Evolutionary conservation across 2,888 invertebrate species (phyloP).

Genomic region (Tuta absoluta): DNA sequence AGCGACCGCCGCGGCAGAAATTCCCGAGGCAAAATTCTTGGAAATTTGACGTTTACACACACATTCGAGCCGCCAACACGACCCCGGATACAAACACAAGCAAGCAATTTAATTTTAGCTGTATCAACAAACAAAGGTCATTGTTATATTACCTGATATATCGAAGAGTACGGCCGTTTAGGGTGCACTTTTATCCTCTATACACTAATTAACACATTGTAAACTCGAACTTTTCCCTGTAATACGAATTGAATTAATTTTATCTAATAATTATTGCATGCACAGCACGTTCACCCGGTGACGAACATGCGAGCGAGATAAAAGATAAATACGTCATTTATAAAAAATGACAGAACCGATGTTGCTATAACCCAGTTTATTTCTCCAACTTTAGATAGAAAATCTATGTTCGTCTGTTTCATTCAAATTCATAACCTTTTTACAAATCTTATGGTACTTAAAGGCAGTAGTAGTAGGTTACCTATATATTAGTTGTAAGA

Average conservation of each 20-base stretch:
- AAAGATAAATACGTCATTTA: conserved; percentile 24
- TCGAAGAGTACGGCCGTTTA: conserved; percentile 22
- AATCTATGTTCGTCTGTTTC: background rate
- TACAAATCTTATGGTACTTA: too few species aligned
- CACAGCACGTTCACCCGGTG: conserved; percentile 28
- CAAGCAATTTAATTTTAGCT: conserved; percentile 63
- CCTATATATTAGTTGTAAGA: background rate
- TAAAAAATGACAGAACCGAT: background rate
- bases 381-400: background rate
- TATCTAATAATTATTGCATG: conserved; percentile 1
- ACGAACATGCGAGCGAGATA: conserved; percentile 26
- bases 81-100: conserved; percentile 49
- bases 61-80: conserved; percentile 39
- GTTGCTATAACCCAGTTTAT: background rate
- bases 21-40: conserved; percentile 60
- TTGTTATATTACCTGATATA: conserved; percentile 37
- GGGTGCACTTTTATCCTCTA: conserved; percentile 29
- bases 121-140: conserved; percentile 57
- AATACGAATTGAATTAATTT: conserved; percentile 6
- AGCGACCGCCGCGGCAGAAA: conserved; percentile 49
- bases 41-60: conserved; percentile 69
- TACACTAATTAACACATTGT: conserved; percentile 33
- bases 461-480: too few species aligned
- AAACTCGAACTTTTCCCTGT: conserved; percentile 13
- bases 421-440: too few species aligned